Percentiles rank a stretch among this genome's conserved stretches.
Evolutionary conservation across 2,797 vertebrate genomes (phyloP).

Genomic region (Sylvia borin): DNA sequence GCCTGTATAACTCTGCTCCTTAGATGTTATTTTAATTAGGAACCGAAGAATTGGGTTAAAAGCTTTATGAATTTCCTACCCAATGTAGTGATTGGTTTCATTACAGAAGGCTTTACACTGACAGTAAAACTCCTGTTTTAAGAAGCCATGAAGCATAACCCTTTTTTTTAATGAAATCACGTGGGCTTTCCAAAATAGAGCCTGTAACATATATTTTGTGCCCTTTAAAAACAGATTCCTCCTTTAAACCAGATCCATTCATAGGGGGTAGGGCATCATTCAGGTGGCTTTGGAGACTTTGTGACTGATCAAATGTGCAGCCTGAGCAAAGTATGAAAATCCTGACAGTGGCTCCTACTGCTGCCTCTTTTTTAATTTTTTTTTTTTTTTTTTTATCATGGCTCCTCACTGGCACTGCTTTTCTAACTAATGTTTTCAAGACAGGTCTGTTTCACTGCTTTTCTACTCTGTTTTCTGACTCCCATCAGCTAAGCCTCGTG

Average conservation of each 20-base stretch:
- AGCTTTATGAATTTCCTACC: conserved; percentile 1
- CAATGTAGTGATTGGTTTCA: background rate
- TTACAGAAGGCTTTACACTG: conserved; percentile 1
- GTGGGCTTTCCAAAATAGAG: background rate
- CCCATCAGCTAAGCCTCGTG: fast-evolving
- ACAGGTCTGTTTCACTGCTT: background rate
- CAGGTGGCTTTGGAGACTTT: background rate
- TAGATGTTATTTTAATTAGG: conserved; percentile 60
- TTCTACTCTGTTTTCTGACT: background rate
- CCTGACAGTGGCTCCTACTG: background rate
- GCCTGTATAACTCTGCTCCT: conserved; percentile 2
- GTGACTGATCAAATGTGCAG: background rate
- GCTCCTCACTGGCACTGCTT: background rate
- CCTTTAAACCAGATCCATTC: background rate
- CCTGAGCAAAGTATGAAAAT: background rate
- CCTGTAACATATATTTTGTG: background rate
- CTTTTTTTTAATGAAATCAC: background rate
- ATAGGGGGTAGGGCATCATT: background rate
- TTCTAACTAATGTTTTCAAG: background rate
- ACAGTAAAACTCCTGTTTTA: conserved; percentile 23
- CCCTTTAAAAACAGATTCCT: background rate
- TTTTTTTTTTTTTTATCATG: background rate
- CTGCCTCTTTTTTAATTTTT: background rate
- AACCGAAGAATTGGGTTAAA: conserved; percentile 54
- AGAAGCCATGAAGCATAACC: background rate